These are phyloP conservation scores for Iguana delicatissima DNA, from an alignment of 2,797 vertebrate genomes.

Conservation along the genomic window DNA sequence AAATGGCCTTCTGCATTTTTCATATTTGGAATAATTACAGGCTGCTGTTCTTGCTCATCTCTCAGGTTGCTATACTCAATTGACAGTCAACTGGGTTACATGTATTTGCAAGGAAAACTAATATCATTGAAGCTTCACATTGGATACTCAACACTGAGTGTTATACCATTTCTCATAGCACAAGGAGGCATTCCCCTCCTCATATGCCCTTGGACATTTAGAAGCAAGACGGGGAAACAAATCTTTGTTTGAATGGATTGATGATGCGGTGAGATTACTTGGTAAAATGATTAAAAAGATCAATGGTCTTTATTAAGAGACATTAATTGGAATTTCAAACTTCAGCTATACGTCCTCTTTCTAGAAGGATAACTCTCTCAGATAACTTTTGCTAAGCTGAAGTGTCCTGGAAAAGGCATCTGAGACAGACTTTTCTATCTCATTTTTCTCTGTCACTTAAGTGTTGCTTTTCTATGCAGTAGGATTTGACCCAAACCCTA, in stretches of 20 bases:
- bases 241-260: background rate
- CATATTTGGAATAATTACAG: background rate
- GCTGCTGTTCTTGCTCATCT: background rate
- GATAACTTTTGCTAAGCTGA: background rate
- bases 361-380: background rate
- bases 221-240: background rate
- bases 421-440: background rate
- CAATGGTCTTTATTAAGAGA: background rate
- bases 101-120: constrained; percentile 5
- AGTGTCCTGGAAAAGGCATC: background rate
- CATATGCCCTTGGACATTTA: background rate
- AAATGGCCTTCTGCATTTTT: background rate
- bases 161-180: background rate
- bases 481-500: background rate
- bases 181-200: background rate
- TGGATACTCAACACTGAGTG: constrained; percentile 23
- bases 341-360: background rate
- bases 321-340: constrained; percentile 6
- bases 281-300: background rate
- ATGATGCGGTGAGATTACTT: constrained; percentile 2
- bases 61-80: background rate
- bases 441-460: background rate
- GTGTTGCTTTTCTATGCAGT: background rate
- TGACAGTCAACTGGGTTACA: background rate
- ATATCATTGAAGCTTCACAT: background rate